A percentile compares a stretch with the other conserved stretches of the same genome.
phyloP scores from a whole-genome alignment of 2,113 vertebrate genomes.

The Vulpes lagopus region DNA sequence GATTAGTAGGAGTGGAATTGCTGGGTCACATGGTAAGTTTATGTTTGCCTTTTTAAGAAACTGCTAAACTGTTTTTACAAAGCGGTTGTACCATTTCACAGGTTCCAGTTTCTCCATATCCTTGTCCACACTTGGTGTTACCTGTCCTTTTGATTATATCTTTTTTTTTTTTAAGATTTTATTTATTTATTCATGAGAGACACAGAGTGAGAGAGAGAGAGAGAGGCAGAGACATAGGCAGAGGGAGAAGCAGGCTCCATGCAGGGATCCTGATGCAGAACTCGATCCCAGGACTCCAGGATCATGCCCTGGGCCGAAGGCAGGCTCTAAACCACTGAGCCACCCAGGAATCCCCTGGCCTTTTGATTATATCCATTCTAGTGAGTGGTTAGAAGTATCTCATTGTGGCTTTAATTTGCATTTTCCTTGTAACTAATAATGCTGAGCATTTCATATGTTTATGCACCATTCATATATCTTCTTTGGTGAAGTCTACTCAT shows the following conservation, averaged over 20 bases:
- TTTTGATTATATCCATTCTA: background rate
- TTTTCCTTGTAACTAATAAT: background rate
- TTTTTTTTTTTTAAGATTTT: too few relatives aligned
- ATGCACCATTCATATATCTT: background rate
- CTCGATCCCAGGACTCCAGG: too few relatives aligned
- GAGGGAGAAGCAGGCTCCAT: too few relatives aligned
- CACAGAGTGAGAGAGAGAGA: too few relatives aligned
- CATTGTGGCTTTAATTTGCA: background rate
- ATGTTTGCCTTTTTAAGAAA: conserved; percentile 21
- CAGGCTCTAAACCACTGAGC: too few relatives aligned
- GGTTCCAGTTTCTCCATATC: background rate
- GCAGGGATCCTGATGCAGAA: too few relatives aligned
- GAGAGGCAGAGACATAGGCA: too few relatives aligned
- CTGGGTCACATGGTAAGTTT: conserved; percentile 50
- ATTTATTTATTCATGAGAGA: too few relatives aligned
- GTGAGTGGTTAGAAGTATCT: background rate
- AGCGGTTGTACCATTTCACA: background rate
- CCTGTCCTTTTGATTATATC: background rate
- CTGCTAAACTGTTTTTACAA: background rate
- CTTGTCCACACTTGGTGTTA: background rate
- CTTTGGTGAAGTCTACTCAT: background rate
- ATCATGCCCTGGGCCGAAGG: too few relatives aligned
- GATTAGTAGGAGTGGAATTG: conserved; percentile 24
- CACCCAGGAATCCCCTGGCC: background rate
- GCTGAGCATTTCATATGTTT: background rate